Evolutionary conservation across 2,797 vertebrate species (phyloP).

Genomic region (Diplodus sargus): DNA sequence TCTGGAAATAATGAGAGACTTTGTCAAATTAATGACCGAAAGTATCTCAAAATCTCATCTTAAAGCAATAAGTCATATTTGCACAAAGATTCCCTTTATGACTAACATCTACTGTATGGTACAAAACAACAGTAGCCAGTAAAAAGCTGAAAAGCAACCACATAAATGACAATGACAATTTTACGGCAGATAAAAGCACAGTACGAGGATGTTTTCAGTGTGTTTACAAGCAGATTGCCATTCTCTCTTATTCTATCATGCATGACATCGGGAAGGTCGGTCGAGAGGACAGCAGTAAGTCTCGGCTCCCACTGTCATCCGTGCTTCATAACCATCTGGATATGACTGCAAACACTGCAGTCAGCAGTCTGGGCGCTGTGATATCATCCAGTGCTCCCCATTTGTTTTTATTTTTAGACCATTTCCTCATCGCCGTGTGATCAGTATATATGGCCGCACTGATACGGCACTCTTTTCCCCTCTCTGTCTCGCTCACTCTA

Average conservation of each 20-base stretch:
- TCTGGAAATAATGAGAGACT: no score
- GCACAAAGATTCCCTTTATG: no score
- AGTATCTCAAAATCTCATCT: no score
- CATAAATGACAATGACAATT: slow-evolving; percentile 1
- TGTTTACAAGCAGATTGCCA: slow-evolving; percentile 41
- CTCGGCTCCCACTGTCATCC: slow-evolving; percentile 51
- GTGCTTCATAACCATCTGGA: slow-evolving; percentile 70
- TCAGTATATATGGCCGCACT: slow-evolving; percentile 75
- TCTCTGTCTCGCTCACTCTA: slow-evolving; percentile 40
- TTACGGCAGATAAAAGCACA: background rate
- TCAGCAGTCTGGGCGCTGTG: slow-evolving; percentile 73
- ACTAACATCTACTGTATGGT: no score
- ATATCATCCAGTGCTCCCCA: slow-evolving; percentile 79
- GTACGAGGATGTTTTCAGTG: background rate
- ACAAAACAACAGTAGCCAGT: background rate
- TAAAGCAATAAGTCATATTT: no score
- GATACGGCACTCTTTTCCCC: slow-evolving; percentile 49
- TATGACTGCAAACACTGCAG: slow-evolving; percentile 60
- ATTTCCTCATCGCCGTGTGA: slow-evolving; percentile 82
- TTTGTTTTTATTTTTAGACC: slow-evolving; percentile 85
- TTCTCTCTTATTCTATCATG: slow-evolving; percentile 53
- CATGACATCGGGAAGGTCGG: slow-evolving; percentile 70
- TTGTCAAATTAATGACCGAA: no score
- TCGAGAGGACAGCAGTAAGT: slow-evolving; percentile 65
- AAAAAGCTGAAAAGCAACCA: background rate